Base-by-base conservation (phyloP, 2,113 vertebrate genomes). In the Nycticryphes semicollaris region DNA sequence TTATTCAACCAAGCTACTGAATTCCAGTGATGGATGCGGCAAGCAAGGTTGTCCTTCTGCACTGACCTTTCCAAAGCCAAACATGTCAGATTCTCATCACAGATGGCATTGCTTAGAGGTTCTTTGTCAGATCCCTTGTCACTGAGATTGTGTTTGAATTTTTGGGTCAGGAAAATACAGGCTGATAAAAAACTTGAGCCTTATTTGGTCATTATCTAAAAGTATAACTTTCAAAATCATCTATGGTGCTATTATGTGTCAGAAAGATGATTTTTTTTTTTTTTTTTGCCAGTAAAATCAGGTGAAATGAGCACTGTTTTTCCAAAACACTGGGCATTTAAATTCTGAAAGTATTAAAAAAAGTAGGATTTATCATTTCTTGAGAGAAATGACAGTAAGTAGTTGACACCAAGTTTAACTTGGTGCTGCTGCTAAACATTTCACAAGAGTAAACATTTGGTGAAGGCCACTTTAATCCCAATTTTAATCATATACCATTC, bases 401-500 rank as follows among this genome's bases (percentile, higher is more conserved):
- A 33, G 14, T 75, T 87, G n/a, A 88, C 22, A 28, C 25, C 47
- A 62, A 59, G 39, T 76, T 33, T 95, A 69, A 79, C 27, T 92
- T 69, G 31, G 24, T 80, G 23, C 64, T 80, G n/a, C 27, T 93
- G 30, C 86, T 82, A 73, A 87, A 31, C 63, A 67, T 74, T 82
- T 97, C 84, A 79, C 63, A 77, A 70, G 43, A 78, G 31, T 51
- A 84, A 92, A 92, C 77, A 84, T 89, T 90, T 95, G 75, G 35
- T 82, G 53, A 92, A 93, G 67, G 15, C 37, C 13, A 25, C 59
- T 93, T 92, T 53, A 87, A 95, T 93, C 39, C 53, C 20, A 60
- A 24, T 93, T 96, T 97, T 89, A 96, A 93, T 91, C 87, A 91
- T 89, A 93, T 85, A 35, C 68, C 51, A 62, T 95, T 93, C 95